Evolutionary conservation across 2,113 vertebrate species (phyloP).

Genomic region (Bungarus multicinctus): DNA sequence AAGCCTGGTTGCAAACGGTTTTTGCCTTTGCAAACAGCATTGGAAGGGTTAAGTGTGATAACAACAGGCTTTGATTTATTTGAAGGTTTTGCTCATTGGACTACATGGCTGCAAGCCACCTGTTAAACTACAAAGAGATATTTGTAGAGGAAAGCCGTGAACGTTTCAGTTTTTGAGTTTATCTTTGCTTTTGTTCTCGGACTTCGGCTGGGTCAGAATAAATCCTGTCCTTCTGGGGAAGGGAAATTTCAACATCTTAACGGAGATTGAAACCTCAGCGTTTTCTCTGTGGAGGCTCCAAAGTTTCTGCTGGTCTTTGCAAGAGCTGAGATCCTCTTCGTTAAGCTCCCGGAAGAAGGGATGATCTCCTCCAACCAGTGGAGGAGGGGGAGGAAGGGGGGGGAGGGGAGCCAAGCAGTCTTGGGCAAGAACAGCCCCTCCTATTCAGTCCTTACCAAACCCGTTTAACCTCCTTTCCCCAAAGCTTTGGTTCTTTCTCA

Average conservation of each 20-base stretch:
- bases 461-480: not conserved
- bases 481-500: not conserved
- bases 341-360: not conserved
- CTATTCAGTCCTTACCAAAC: not conserved
- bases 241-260: not conserved
- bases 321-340: not conserved
- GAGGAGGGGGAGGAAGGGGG: not conserved
- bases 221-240: not conserved
- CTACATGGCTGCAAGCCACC: too few relatives aligned
- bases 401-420: not conserved
- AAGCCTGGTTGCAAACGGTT: too few relatives aligned
- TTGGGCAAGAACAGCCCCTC: not conserved
- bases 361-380: not conserved
- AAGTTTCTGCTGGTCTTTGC: not conserved
- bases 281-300: not conserved
- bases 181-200: too few relatives aligned
- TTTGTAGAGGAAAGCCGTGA: too few relatives aligned
- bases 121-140: too few relatives aligned
- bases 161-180: too few relatives aligned
- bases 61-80: too few relatives aligned
- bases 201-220: too few relatives aligned
- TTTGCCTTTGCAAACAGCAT: too few relatives aligned
- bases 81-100: too few relatives aligned
- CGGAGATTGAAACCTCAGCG: not conserved
- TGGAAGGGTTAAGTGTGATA: too few relatives aligned